A percentile compares a stretch with the other conserved stretches of the same genome.
These are phyloP conservation scores for Spea multiplicata DNA, from an alignment of 2,113 vertebrate genomes.

Conservation along the genomic window DNA sequence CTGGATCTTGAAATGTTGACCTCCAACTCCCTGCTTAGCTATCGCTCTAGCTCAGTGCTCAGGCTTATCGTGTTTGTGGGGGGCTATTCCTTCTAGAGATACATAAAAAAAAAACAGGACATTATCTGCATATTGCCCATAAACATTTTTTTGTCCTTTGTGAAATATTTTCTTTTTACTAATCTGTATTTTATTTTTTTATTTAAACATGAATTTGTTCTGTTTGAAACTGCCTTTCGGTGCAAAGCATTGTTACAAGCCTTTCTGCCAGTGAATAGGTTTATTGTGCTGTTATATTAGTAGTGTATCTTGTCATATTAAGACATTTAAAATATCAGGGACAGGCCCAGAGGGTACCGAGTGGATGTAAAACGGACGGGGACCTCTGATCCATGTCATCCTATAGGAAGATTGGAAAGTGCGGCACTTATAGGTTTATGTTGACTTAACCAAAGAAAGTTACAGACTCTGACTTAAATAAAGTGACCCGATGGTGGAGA, in stretches of 20 bases:
- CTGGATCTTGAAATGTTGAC: constrained; percentile 92
- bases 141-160: constrained; percentile 12
- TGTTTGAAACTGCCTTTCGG: constrained; percentile 13
- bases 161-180: constrained; percentile 22
- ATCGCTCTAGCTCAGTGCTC: constrained; percentile 83
- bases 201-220: constrained; percentile 10
- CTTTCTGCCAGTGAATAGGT: constrained; percentile 20
- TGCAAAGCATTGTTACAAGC: background rate
- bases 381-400: background rate
- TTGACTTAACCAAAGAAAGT: too few species aligned
- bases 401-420: too few species aligned
- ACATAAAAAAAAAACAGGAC: background rate
- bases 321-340: too few species aligned
- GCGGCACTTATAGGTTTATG: too few species aligned
- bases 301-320: background rate
- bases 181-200: constrained; percentile 24
- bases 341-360: background rate
- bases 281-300: background rate
- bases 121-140: background rate
- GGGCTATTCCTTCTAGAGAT: constrained; percentile 73
- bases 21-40: constrained; percentile 80
- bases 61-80: constrained; percentile 84
- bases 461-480: too few species aligned
- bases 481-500: too few species aligned
- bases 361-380: too few species aligned